phyloP scores from a whole-genome alignment of 2,797 vertebrate species.

The Eurystomus glaucurus region DNA sequence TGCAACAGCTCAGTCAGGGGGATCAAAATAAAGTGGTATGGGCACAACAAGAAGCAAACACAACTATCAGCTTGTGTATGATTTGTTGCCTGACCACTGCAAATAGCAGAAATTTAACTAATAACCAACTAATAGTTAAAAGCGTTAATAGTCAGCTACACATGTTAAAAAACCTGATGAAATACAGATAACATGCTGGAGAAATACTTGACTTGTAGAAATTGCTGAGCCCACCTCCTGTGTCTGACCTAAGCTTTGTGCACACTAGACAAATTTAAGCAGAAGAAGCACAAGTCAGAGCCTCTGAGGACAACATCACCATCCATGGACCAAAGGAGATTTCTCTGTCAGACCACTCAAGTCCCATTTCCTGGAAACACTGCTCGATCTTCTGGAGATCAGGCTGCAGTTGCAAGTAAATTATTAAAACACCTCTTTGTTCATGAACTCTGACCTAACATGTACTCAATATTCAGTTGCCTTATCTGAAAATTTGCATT shows the following conservation, averaged over 20 bases:
- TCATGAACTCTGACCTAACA: neutral
- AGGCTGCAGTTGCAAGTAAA: neutral
- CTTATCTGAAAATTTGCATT: neutral
- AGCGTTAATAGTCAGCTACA: neutral
- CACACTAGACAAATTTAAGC: neutral
- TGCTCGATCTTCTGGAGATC: neutral
- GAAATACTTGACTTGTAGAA: neutral
- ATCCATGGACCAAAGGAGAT: neutral
- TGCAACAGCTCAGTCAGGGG: neutral
- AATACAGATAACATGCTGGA: neutral
- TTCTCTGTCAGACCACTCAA: neutral
- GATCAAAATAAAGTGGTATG: neutral
- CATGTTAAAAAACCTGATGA: fast-evolving
- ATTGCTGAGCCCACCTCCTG: neutral
- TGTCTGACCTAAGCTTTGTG: neutral
- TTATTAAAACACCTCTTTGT: neutral
- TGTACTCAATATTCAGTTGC: neutral
- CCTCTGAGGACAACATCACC: neutral
- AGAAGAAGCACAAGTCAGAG: neutral
- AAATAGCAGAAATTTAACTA: neutral
- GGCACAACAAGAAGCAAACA: neutral
- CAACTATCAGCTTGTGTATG: neutral
- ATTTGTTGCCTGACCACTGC: neutral
- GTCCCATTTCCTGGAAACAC: neutral
- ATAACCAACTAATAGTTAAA: neutral